Evolutionary conservation across 2,888 invertebrate genomes (phyloP).

Genomic region (Noctua pronuba): DNA sequence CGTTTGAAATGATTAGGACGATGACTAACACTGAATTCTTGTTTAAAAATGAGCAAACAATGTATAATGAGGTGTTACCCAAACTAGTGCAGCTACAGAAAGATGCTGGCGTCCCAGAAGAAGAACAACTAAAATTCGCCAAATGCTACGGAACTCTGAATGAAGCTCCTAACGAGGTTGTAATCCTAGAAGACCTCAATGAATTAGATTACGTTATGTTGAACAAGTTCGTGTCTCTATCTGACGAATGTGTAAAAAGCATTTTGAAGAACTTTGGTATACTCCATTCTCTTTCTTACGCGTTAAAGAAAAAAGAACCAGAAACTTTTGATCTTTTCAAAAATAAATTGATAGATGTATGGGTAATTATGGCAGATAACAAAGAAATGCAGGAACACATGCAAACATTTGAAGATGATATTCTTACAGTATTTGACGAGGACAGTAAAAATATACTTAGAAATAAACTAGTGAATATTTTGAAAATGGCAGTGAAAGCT

Average conservation of each 20-base stretch:
- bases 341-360: slow-evolving; percentile 40
- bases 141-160: slow-evolving; percentile 72
- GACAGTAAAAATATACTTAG: slow-evolving; percentile 48
- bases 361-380: background rate
- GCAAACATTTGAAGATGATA: background rate
- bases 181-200: slow-evolving; percentile 77
- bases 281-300: slow-evolving; percentile 77
- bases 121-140: slow-evolving; percentile 70
- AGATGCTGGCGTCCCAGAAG: slow-evolving; percentile 68
- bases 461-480: slow-evolving; percentile 51
- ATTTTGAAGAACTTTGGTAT: slow-evolving; percentile 74
- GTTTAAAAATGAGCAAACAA: slow-evolving; percentile 73
- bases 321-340: slow-evolving; percentile 64
- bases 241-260: slow-evolving; percentile 69
- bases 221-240: slow-evolving; percentile 71
- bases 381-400: background rate
- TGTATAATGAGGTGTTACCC: slow-evolving; percentile 74
- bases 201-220: slow-evolving; percentile 70
- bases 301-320: slow-evolving; percentile 73
- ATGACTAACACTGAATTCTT: slow-evolving; percentile 54
- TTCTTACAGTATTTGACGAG: slow-evolving; percentile 17
- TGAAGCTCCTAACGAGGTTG: slow-evolving; percentile 71
- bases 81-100: slow-evolving; percentile 71
- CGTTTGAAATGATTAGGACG: slow-evolving; percentile 58
- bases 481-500: slow-evolving; percentile 36